Base-by-base conservation (phyloP, 1,140 invertebrate genomes). In the Steinernema feltiae region DNA sequence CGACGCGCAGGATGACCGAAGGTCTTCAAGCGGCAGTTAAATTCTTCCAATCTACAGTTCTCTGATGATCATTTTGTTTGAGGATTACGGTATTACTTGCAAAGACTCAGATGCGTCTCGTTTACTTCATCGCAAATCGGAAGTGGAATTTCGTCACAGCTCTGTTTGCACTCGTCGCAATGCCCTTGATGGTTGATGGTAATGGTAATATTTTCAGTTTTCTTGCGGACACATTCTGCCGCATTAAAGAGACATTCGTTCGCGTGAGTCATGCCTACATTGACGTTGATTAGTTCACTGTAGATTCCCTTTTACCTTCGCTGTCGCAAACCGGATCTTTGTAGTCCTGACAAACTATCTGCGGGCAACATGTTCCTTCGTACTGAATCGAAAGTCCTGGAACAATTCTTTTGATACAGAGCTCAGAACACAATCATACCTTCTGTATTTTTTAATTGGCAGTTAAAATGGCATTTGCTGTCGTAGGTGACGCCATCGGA, bases 331-430 rank as follows among this genome's bases (percentile, higher is more conserved):
- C 24, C 30, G 72, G 53, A 2, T 48, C 70, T 69, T 73, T 69
- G 12, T 0, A 63, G 30, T 69, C 48, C 30, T 73, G 48, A 77
- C 76, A 77, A 24, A 30, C 53, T n/a, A 41, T 31, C 41, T 73
- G 31, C 2, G 72, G 46, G 48, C 76, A 77, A 63, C 76, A 77
- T 29, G 76, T 53, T 30, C 72, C 76, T 30, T 77, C 71, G 72
- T 77, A 72, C 30, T 70, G 69, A 30, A 74, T 32, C n/a, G 69
- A 70, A 77, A 70, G 71, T 35, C 1, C 17, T 63, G 1, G 18
- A 41, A 41, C 35, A 41, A 7, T 41, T 7, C 7, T 41, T 41
- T 41, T 41, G 7, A 41, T 41, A n/a, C n/a, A n/a, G n/a, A n/a
- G n/a, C n/a, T n/a, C n/a, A n/a, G n/a, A n/a, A 29, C 1, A 48